Percentiles rank a stretch among this genome's conserved stretches.
Evolutionary conservation across 2,888 invertebrate species (phyloP).

Genomic region (Plebejus anna): DNA sequence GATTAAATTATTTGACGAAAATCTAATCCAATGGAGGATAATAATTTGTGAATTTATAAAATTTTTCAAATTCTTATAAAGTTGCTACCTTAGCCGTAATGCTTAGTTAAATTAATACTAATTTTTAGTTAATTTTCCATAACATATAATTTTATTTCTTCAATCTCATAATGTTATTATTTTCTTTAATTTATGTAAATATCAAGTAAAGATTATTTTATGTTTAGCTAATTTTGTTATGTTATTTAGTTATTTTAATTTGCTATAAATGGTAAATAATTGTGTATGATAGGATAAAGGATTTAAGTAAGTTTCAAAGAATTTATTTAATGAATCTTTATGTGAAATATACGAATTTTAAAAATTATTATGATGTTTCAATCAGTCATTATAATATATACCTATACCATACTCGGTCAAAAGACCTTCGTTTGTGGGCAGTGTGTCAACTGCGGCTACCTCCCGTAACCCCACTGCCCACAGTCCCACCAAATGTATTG

Average conservation of each 20-base stretch:
- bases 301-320: constrained; percentile 13
- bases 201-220: not conserved
- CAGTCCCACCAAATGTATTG: too few species aligned
- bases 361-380: not conserved
- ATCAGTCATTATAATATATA: not conserved
- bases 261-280: constrained; percentile 32
- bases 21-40: too few species aligned
- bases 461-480: too few species aligned
- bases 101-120: not conserved
- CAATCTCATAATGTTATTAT: not conserved
- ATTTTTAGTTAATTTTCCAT: not conserved
- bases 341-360: constrained; percentile 22
- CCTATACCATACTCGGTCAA: too few species aligned
- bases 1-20: not conserved
- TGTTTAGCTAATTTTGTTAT: constrained; percentile 27
- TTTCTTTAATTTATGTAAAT: not conserved
- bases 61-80: not conserved
- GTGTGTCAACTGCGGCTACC: too few species aligned
- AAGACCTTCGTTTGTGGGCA: too few species aligned
- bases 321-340: constrained; percentile 25
- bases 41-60: not conserved
- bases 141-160: not conserved
- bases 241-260: constrained; percentile 27
- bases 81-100: not conserved
- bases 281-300: not conserved